These are phyloP conservation scores for Apis cerana DNA, from an alignment of 1,140 invertebrate genomes.

Conservation along the genomic window DNA sequence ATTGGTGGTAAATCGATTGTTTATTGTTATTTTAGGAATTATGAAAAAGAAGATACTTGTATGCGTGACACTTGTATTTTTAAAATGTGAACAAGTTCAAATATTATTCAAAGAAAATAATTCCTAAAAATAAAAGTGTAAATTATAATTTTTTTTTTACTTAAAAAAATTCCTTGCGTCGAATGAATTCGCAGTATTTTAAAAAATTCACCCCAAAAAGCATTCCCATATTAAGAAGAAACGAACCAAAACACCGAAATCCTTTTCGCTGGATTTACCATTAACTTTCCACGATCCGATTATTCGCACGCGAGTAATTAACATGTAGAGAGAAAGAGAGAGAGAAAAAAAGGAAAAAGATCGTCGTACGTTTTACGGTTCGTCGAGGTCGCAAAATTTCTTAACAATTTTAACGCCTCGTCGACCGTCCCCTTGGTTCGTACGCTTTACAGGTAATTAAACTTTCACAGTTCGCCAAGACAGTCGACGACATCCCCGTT, in stretches of 20 bases:
- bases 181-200: neutral
- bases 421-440: constrained; percentile 7
- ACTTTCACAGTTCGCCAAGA: constrained; percentile 43
- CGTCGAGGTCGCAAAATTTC: neutral
- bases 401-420: constrained; percentile 1
- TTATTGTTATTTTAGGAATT: no score
- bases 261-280: neutral
- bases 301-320: neutral
- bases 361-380: neutral
- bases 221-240: neutral
- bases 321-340: neutral
- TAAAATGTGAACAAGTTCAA: no score
- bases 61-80: no score
- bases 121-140: no score
- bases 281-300: neutral
- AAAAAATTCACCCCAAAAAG: neutral
- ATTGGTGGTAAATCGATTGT: no score
- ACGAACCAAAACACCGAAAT: neutral
- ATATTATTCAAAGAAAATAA: no score
- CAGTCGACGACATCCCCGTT: neutral
- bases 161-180: neutral
- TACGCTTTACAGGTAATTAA: constrained; percentile 60
- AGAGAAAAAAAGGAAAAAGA: neutral
- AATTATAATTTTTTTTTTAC: no score
- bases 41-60: no score